phyloP scores from a whole-genome alignment of 1,140 invertebrate species.

The Drosophila sturtevanti region DNA sequence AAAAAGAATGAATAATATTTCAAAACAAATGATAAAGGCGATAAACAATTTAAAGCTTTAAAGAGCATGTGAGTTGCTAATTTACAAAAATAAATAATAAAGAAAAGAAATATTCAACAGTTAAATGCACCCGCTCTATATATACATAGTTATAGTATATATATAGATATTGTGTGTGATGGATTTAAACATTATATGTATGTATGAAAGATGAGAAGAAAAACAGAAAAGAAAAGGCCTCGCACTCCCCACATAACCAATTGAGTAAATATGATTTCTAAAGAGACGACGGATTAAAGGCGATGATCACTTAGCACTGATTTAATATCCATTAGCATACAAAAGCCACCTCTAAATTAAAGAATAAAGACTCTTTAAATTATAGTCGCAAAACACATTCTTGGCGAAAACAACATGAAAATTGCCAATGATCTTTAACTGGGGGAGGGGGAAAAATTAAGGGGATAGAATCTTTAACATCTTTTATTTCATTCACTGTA shows the following conservation, averaged over 20 bases:
- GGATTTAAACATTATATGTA: background rate
- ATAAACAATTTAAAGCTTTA: constrained; percentile 66
- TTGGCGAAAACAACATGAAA: constrained; percentile 38
- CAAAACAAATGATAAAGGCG: constrained; percentile 64
- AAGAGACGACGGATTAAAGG: constrained; percentile 4
- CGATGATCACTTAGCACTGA: constrained; percentile 66
- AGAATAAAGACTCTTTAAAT: constrained; percentile 50
- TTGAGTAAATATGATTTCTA: constrained; percentile 34
- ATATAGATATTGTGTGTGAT: background rate
- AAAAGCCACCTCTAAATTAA: constrained; percentile 65
- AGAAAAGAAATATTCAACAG: constrained; percentile 47
- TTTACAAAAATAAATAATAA: constrained; percentile 21
- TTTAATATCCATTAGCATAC: constrained; percentile 59
- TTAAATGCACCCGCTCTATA: constrained; percentile 23
- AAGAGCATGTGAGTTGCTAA: constrained; percentile 56
- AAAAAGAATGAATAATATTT: constrained; percentile 1
- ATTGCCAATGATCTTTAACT: background rate
- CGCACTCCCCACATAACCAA: constrained; percentile 34
- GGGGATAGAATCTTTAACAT: background rate
- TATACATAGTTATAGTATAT: background rate
- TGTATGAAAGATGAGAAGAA: background rate
- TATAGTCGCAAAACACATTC: constrained; percentile 15
- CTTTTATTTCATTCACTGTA: too few relatives aligned
- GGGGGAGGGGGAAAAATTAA: too few relatives aligned
- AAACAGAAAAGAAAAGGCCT: constrained; percentile 8